Evolutionary conservation across 2,888 invertebrate genomes (phyloP).

Genomic region (Lithophane leautieri): DNA sequence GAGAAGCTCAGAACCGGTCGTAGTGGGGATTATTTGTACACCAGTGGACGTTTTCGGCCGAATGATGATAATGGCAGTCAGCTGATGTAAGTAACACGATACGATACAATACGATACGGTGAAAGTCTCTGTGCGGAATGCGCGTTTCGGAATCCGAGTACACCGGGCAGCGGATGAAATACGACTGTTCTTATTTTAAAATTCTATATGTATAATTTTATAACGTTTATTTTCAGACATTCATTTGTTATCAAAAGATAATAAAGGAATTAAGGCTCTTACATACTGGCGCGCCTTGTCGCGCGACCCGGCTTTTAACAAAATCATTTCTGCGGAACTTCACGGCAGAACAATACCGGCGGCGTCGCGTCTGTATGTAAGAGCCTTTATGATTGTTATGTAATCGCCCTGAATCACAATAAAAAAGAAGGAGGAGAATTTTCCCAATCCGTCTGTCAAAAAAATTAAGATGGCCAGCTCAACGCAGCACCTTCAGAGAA

Average conservation of each 20-base stretch:
- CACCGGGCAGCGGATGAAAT: neutral
- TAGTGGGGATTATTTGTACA: neutral
- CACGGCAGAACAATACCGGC: no score
- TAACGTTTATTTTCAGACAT: neutral
- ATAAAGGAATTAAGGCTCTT: no score
- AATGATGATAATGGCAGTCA: neutral
- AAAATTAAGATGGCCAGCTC: neutral
- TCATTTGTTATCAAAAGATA: slow-evolving; percentile 22
- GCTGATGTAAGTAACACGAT: neutral
- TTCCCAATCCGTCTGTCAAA: neutral
- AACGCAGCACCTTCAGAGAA: neutral
- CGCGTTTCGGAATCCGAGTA: neutral
- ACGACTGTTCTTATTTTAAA: neutral
- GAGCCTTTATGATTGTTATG: slow-evolving; percentile 11
- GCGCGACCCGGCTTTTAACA: no score
- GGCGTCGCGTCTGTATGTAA: no score
- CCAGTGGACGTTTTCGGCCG: no score
- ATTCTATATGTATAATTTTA: neutral
- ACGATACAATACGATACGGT: neutral
- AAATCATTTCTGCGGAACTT: no score
- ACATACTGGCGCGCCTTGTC: no score
- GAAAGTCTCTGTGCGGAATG: neutral
- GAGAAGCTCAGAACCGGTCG: neutral
- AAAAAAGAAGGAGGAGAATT: neutral
- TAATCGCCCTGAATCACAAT: slow-evolving; percentile 1